Base-by-base conservation (phyloP, 2,113 vertebrate species). In the Meles meles region DNA sequence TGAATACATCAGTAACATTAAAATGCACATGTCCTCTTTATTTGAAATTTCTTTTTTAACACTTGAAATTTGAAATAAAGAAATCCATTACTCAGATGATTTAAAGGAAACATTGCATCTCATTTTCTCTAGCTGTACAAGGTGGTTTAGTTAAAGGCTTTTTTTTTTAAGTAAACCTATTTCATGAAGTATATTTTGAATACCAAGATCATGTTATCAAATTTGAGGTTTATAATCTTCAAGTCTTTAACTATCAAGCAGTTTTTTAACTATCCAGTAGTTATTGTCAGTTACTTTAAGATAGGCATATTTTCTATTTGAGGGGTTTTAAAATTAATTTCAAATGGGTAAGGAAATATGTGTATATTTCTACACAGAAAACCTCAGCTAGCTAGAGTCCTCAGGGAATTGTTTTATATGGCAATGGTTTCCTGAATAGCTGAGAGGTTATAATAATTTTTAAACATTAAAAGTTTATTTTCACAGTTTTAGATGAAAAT, bases 381-480 rank as follows among this genome's bases (percentile, higher is more conserved):
- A 94, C 17, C 29, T 94, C 20, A 92, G 59, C 21, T 92, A 81
- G 69, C 63, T 65, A 42, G 23, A 74, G 42, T 31, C n/a, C 11
- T 94, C 49, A 57, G 44, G 21, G 31, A 93, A 93, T 59, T 31
- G 12, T 37, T 79, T 37, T 69, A 42, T 76, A 91, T 34, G 83
- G 69, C 42, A 89, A 57, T 1, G 79, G 29, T 72, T 95, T 72
- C 31, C 9, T 55, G 65, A 97, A 87, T 27, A 95, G 47, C 42
- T 82, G 12, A 67, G 29, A 88, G 29, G 29, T 77, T 93, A 52
- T 15, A 77, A 57, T 52, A 77, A 59, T 39, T 93, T 92, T 92
- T 84, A 90, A 85, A 80, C n/a, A 31, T 90, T 76, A 81, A 87
- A 97, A 82, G 49, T 87, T 96, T 94, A 87, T 80, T 96, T 97